phyloP scores from a whole-genome alignment of 2,888 invertebrate genomes.

The Tenthredo mesomela region DNA sequence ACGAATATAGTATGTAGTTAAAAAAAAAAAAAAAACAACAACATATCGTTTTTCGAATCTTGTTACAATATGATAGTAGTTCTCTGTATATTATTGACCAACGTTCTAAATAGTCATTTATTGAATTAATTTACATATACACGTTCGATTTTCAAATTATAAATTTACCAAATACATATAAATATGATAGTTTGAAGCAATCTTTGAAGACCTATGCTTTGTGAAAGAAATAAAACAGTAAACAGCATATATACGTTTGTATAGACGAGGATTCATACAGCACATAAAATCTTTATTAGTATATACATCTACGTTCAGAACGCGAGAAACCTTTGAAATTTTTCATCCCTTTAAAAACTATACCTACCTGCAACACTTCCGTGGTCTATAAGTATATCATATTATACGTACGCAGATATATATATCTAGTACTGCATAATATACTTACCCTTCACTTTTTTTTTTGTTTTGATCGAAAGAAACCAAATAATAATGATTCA shows the following conservation, averaged over 20 bases:
- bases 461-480: background rate
- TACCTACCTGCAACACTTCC: background rate
- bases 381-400: background rate
- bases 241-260: background rate
- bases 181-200: too few species aligned
- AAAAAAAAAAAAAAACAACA: background rate
- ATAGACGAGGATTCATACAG: background rate
- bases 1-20: background rate
- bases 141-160: too few species aligned
- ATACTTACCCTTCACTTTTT: background rate
- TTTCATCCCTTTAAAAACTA: slow-evolving; percentile 9
- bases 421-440: too few species aligned
- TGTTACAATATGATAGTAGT: background rate
- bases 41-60: background rate
- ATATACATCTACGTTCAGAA: background rate
- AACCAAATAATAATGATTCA: background rate
- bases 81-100: background rate
- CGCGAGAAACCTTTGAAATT: slow-evolving; percentile 5
- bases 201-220: background rate
- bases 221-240: too few species aligned
- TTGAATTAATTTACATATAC: background rate
- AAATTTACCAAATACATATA: too few species aligned
- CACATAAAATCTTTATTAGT: background rate
- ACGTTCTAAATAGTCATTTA: background rate
- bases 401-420: background rate